Conservation (phyloP, 2,888 invertebrate species). For the Chaetoderma sp. region DNA sequence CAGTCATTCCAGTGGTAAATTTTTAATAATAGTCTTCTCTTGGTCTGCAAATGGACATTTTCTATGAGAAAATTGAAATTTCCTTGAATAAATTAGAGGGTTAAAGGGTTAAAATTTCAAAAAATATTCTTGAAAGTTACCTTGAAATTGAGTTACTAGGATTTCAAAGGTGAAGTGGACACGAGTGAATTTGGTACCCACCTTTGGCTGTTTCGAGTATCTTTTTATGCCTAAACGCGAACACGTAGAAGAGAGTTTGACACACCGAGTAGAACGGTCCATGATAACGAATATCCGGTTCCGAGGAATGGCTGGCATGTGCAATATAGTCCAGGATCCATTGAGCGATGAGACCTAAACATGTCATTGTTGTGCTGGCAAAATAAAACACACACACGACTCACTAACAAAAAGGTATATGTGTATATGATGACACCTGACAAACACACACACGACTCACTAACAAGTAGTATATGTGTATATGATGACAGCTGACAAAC, state of each 20-base stretch:
- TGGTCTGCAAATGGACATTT: too few species aligned
- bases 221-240: conserved; percentile 89
- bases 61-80: too few species aligned
- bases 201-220: conserved; percentile 83
- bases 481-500: neutral
- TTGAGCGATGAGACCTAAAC: conserved; percentile 79
- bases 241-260: conserved; percentile 91
- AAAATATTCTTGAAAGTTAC: too few species aligned
- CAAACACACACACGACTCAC: conserved; percentile 21
- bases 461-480: conserved; percentile 12
- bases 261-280: conserved; percentile 91
- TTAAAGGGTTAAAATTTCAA: too few species aligned
- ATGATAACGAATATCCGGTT: conserved; percentile 79
- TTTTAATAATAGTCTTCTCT: too few species aligned
- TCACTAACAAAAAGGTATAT: neutral
- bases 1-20: too few species aligned
- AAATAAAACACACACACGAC: neutral
- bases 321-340: conserved; percentile 90
- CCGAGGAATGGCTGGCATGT: conserved; percentile 68
- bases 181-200: too few species aligned
- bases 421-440: neutral
- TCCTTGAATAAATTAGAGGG: too few species aligned
- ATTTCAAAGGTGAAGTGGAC: too few species aligned
- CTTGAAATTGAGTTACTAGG: too few species aligned
- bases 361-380: conserved; percentile 76